Evolutionary conservation across 1,140 invertebrate genomes (phyloP).

Genomic region (Rhynchophorus ferrugineus): DNA sequence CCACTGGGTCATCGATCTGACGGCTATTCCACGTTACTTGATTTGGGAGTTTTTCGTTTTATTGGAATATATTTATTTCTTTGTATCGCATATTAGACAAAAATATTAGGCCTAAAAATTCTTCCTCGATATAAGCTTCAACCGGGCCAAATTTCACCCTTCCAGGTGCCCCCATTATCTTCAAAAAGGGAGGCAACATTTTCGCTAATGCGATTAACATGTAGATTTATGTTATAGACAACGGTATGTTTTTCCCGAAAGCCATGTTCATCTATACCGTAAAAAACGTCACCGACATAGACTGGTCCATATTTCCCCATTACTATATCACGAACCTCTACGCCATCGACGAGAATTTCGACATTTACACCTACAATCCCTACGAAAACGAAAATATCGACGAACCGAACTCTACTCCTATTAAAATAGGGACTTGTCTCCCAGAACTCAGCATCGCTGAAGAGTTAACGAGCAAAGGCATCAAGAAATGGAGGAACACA

Average conservation of each 20-base stretch:
- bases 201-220: too few species aligned
- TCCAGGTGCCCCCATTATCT: too few species aligned
- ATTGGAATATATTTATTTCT: too few species aligned
- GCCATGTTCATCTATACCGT: not conserved
- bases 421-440: constrained; percentile 4
- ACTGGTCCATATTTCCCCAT: not conserved
- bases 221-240: too few species aligned
- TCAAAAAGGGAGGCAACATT: too few species aligned
- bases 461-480: not conserved
- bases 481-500: constrained; percentile 12
- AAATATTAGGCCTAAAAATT: too few species aligned
- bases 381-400: constrained; percentile 9
- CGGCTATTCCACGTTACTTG: too few species aligned
- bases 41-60: too few species aligned
- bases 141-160: too few species aligned
- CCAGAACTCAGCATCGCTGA: not conserved
- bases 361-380: constrained; percentile 7
- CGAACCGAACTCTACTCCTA: constrained; percentile 6
- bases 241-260: not conserved
- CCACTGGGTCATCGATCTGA: too few species aligned
- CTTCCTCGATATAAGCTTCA: too few species aligned
- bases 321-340: constrained; percentile 6
- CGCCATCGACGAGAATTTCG: not conserved
- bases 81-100: too few species aligned
- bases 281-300: not conserved